Base-by-base conservation (phyloP, 2,888 invertebrate genomes). In the Lithodes maja region DNA sequence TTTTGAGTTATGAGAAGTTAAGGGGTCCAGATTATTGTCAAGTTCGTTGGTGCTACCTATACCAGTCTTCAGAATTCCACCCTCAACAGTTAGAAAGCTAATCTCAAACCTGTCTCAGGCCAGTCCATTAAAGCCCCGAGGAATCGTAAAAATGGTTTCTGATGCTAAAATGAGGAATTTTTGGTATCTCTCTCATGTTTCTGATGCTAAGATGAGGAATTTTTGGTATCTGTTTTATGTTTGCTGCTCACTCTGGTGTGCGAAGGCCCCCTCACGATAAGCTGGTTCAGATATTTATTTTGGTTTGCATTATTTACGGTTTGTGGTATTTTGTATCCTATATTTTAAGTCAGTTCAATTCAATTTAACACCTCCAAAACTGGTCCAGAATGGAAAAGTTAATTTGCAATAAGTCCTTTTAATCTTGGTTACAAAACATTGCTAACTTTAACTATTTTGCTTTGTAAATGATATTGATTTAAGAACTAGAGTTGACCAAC, bases 51-150 rank as follows among this genome's bases (percentile, higher is more conserved):
- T 61, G 61, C 61, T 12, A 61, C 33, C 33, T 33, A 33, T 33
- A 33, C 61, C 61, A 61, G 5, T 5, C 17, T 71, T 12, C 12
- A n/a, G n/a, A 71, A 71, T n/a, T 71, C 71, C 15, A 71, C 3
- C 71, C 12, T 71, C 5, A 71, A 71, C 54, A 54, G 15, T 79
- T 75, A 77, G 88, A 80, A 84, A 85, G 71, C 75, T 75, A 80
- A 85, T 75, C 88, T 89, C 88, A 89, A 89, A 89, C 88, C 77
- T 89, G 88, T 75, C 88, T 89, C 85, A 81, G 88, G 88, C 84
- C 75, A 80, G 85, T 86, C 82, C 54, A 53, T 71, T 12, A 74
- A 86, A 55, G 79, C 69, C 79, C 61, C 71, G 61, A 69, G 68
- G 68, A 69, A 79, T 69, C 79, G 69, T 15, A 54, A 54, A 77